Evolutionary conservation across 2,888 invertebrate genomes (phyloP).

Genomic region (Osedax fenrisi): DNA sequence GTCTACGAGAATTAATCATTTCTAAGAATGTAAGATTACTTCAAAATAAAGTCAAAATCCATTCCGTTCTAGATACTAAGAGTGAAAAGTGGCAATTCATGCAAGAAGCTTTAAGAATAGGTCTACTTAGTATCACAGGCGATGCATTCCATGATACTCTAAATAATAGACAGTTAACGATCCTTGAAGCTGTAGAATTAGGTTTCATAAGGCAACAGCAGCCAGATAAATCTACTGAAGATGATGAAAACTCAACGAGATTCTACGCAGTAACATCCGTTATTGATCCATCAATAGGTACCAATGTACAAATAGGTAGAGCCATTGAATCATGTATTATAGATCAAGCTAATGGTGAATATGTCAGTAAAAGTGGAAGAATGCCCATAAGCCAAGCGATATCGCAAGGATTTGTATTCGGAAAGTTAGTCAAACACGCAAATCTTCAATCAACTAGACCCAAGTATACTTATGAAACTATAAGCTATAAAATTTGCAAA

Average conservation of each 20-base stretch:
- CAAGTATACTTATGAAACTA: slow-evolving; percentile 50
- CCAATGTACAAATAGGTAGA: slow-evolving; percentile 62
- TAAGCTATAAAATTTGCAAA: slow-evolving; percentile 66
- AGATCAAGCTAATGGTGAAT: slow-evolving; percentile 56
- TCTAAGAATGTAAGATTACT: neutral
- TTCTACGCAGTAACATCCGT: slow-evolving; percentile 64
- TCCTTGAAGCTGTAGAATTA: slow-evolving; percentile 40
- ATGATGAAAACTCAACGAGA: slow-evolving; percentile 48
- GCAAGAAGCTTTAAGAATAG: slow-evolving; percentile 68
- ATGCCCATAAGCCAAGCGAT: slow-evolving; percentile 61
- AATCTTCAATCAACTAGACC: slow-evolving; percentile 38
- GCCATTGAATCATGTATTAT: slow-evolving; percentile 62
- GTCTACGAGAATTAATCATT: neutral
- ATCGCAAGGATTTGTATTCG: slow-evolving; percentile 60
- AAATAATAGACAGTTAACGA: slow-evolving; percentile 59
- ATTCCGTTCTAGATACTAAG: slow-evolving; percentile 70
- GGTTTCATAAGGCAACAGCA: slow-evolving; percentile 35
- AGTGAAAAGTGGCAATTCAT: slow-evolving; percentile 70
- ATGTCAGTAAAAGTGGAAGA: slow-evolving; percentile 50
- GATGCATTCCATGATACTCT: slow-evolving; percentile 34
- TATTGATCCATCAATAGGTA: slow-evolving; percentile 75
- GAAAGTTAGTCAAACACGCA: neutral
- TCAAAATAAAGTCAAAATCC: slow-evolving; percentile 55
- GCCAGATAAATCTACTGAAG: slow-evolving; percentile 4
- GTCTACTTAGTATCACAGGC: slow-evolving; percentile 43